phyloP scores from a whole-genome alignment of 2,797 vertebrate genomes.

The Pantherophis vulpinus region DNA sequence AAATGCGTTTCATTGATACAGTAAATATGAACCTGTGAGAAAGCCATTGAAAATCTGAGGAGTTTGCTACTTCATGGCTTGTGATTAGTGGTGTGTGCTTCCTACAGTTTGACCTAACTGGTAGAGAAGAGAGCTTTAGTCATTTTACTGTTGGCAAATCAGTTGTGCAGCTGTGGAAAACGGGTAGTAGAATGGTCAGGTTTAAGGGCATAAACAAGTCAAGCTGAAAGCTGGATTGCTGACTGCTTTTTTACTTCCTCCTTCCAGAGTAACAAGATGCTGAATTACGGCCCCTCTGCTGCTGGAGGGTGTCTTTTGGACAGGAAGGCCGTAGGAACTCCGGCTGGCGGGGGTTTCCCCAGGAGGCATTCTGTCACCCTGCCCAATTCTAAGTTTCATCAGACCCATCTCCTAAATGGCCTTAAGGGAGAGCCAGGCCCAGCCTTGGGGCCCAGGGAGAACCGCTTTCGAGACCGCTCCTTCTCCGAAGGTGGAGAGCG shows the following conservation, averaged over 20 bases:
- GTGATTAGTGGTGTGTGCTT: neutral
- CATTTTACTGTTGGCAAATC: neutral
- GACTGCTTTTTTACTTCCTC: slow-evolving; percentile 49
- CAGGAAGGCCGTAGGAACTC: slow-evolving; percentile 97
- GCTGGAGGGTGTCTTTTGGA: slow-evolving; percentile 92
- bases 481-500: slow-evolving; percentile 94
- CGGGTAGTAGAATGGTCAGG: too few species aligned
- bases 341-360: slow-evolving; percentile 85
- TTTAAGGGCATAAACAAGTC: neutral
- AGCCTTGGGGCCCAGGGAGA: slow-evolving; percentile 87
- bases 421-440: slow-evolving; percentile 87
- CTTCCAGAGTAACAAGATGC: slow-evolving; percentile 90
- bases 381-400: slow-evolving; percentile 89
- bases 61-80: neutral
- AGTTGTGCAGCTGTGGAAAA: neutral
- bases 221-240: slow-evolving; percentile 27
- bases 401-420: slow-evolving; percentile 91
- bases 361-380: slow-evolving; percentile 91
- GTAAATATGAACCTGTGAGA: neutral
- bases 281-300: slow-evolving; percentile 85
- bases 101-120: neutral
- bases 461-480: slow-evolving; percentile 91
- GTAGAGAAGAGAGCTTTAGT: neutral
- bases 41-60: neutral
- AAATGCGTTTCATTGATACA: neutral